These are phyloP conservation scores for Holothuria glaberrima DNA, from an alignment of 35 echinoderm and acorn worm species.

Conservation along the genomic window DNA sequence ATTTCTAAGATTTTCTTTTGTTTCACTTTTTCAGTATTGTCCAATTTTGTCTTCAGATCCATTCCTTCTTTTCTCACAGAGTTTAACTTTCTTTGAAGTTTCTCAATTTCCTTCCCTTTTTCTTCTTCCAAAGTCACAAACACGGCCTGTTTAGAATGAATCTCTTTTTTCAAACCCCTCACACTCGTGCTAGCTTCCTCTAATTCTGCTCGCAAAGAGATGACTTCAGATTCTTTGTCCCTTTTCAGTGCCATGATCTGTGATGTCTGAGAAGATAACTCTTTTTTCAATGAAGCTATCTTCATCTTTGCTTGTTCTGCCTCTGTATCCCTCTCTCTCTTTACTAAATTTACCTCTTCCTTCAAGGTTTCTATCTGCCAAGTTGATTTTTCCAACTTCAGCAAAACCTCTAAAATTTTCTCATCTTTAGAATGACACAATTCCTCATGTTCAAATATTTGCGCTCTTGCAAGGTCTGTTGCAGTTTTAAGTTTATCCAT, in stretches of 20 bases:
- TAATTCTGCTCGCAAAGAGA: not conserved
- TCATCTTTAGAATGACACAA: constrained; percentile 20
- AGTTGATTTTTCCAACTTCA: constrained; percentile 15
- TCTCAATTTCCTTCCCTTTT: constrained; percentile 23
- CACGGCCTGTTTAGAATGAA: not conserved
- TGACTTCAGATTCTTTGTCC: not conserved
- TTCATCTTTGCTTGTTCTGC: not conserved
- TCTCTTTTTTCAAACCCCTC: constrained; percentile 3
- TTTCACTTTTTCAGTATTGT: not conserved
- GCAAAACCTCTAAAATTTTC: not conserved
- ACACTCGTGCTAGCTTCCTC: not conserved
- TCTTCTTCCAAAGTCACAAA: not conserved
- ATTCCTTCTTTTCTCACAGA: not conserved
- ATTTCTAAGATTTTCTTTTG: constrained; percentile 13
- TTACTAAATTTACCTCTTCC: not conserved
- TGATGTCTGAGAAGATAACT: constrained; percentile 25
- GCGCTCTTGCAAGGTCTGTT: not conserved
- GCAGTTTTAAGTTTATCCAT: constrained; percentile 23
- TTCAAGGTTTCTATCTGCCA: constrained; percentile 5
- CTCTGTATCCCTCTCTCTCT: constrained; percentile 5
- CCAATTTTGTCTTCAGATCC: constrained; percentile 26
- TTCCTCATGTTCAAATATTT: constrained; percentile 12
- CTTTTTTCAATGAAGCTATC: constrained; percentile 33
- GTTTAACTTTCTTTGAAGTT: not conserved
- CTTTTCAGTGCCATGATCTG: constrained; percentile 14